Conservation (phyloP, 2,888 invertebrate genomes). For the Eilema sororculum region DNA sequence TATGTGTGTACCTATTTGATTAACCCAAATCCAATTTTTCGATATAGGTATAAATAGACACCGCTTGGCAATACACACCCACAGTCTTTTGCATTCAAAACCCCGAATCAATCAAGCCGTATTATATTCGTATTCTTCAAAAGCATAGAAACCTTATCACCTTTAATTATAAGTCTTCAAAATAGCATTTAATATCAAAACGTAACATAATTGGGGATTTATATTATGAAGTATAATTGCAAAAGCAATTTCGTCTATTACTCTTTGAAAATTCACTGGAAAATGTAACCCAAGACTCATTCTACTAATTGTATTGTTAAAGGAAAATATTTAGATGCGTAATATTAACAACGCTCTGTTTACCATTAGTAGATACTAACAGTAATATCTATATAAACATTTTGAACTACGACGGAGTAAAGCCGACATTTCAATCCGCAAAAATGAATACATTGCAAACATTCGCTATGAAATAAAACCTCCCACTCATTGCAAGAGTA, state of each 20-base stretch:
- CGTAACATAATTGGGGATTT: not conserved
- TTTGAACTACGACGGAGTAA: not conserved
- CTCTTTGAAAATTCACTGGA: not conserved
- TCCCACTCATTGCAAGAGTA: slow-evolving; percentile 13
- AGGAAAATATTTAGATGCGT: not conserved
- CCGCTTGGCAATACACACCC: not conserved
- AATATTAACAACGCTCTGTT: not conserved
- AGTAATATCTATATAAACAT: not conserved
- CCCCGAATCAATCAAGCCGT: not conserved
- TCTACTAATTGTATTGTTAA: not conserved
- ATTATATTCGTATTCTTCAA: slow-evolving; percentile 1
- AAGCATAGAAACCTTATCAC: slow-evolving; percentile 4
- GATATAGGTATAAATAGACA: not conserved
- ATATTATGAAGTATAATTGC: not conserved
- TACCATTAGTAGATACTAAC: not conserved
- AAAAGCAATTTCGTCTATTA: not conserved
- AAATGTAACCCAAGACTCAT: not conserved
- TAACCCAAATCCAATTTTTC: not conserved
- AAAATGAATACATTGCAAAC: not conserved
- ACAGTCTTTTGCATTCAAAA: not conserved
- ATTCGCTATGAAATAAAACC: slow-evolving; percentile 12
- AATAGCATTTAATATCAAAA: slow-evolving; percentile 3
- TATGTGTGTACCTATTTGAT: not conserved
- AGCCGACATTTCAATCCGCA: not conserved
- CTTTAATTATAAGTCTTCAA: not conserved